Conservation (phyloP, 2,113 vertebrate species). For the Helogale parvula region DNA sequence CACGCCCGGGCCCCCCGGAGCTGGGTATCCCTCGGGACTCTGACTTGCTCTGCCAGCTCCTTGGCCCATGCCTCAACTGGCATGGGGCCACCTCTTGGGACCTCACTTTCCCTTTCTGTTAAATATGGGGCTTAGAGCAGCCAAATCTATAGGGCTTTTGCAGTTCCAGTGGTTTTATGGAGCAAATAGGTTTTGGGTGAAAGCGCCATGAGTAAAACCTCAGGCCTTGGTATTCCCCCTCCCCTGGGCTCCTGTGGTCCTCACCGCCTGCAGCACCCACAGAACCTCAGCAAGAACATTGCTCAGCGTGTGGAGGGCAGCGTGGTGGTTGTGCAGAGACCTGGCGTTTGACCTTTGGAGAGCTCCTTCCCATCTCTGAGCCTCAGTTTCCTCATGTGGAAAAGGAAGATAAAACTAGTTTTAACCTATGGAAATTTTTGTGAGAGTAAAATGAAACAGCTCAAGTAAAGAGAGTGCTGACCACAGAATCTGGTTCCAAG, state of each 20-base stretch:
- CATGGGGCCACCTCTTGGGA: neutral
- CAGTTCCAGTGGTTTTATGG: neutral
- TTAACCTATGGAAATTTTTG: neutral
- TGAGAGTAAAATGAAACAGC: neutral
- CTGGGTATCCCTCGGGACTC: neutral
- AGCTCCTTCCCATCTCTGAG: neutral
- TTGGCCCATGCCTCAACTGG: neutral
- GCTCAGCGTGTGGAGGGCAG: neutral
- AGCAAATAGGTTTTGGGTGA: neutral
- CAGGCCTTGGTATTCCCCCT: neutral
- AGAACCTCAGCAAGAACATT: neutral
- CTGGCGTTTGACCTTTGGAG: neutral
- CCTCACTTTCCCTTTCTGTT: neutral
- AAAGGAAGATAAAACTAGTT: neutral
- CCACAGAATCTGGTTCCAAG: fast-evolving
- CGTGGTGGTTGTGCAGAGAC: neutral
- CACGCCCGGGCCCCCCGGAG: no score
- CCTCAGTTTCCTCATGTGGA: neutral
- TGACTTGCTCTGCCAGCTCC: neutral
- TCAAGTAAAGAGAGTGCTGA: neutral
- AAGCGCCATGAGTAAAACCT: neutral
- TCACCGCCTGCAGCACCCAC: neutral
- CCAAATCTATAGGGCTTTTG: neutral
- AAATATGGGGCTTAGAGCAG: neutral
- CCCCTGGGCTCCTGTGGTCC: neutral